Base-by-base conservation (phyloP, 2,113 vertebrate species). In the Tyto alba region DNA sequence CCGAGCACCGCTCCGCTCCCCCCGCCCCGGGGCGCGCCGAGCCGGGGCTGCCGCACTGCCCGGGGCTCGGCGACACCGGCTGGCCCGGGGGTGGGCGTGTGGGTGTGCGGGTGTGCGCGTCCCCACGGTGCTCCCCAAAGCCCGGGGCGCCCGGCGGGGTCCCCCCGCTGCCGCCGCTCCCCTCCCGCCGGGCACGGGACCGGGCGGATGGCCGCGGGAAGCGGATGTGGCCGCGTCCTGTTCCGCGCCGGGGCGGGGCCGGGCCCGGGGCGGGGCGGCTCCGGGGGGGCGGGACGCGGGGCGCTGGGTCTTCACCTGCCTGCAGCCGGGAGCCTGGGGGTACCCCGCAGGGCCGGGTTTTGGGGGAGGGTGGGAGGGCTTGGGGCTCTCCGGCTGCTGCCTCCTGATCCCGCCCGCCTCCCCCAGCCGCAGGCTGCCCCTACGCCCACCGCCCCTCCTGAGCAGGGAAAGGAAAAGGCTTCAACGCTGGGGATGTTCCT, bases 341-440 rank as follows among this genome's bases (percentile, higher is more conserved):
- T n/a, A 56, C n/a, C 23, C 9, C 40, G 1, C 3, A 6, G 77
- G 32, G 63, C 50, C 43, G 43, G 67, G 12, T 9, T 15, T 10
- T 16, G 4, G 2, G 3, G n/a, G n/a, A 8, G 16, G 27, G 27
- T 45, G 29, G 48, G 38, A 48, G 43, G 22, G 15, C 16, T 20
- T 40, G 34, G n/a, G 21, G 6, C 25, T n/a, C 43, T 50, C 25
- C 4, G 12, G 41, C 56, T 50, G 71, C 11, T 81, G 74, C 25
- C 53, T 14, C 40, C 17, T 3, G 13, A 16, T 1, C 25, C 85
- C 7, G 3, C 34, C 1, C 8, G 1, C 18, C 13, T 11, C 7
- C 12, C 21, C 11, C 53, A 30, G 34, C n/a, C 2, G 3, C 71
- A 14, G 36, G 34, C 38, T 30, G 3, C n/a, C 2, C 4, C 11